Percentiles rank a stretch among this genome's conserved stretches.
These are phyloP conservation scores for Lasioglossum lativentre DNA, from an alignment of 2,888 invertebrate genomes.

Conservation along the genomic window DNA sequence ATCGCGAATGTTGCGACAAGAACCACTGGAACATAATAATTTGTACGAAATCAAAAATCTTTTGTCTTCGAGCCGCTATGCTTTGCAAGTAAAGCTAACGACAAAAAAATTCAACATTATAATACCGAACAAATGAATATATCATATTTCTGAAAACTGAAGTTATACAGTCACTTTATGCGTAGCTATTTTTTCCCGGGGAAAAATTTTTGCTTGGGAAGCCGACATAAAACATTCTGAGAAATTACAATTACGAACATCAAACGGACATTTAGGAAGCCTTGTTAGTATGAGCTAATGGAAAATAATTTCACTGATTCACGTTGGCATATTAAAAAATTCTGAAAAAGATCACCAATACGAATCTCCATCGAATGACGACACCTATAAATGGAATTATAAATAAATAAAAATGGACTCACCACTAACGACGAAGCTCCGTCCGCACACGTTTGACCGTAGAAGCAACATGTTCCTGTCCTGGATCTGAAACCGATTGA, in stretches of 20 bases:
- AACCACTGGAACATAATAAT: slow-evolving; percentile 34
- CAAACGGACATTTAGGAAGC: too few species aligned
- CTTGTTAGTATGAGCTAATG: too few species aligned
- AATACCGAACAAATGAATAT: too few species aligned
- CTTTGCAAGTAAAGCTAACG: too few species aligned
- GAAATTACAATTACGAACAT: too few species aligned
- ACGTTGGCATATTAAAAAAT: not conserved
- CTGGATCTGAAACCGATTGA: slow-evolving; percentile 41
- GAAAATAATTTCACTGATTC: not conserved
- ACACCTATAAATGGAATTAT: too few species aligned
- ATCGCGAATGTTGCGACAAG: slow-evolving; percentile 28
- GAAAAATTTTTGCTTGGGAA: too few species aligned
- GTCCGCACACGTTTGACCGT: not conserved
- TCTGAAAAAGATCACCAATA: not conserved
- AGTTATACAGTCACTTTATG: too few species aligned
- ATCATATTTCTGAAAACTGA: too few species aligned
- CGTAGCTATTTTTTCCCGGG: too few species aligned
- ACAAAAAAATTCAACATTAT: too few species aligned
- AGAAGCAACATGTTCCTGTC: slow-evolving; percentile 28
- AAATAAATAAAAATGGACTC: slow-evolving; percentile 19
- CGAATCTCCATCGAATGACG: not conserved
- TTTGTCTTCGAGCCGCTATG: not conserved
- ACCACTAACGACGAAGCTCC: slow-evolving; percentile 36
- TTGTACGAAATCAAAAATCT: not conserved
- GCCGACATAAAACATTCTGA: too few species aligned